Conservation (phyloP, 2,797 vertebrate species). For the Ctenopoma kingsleyae region DNA sequence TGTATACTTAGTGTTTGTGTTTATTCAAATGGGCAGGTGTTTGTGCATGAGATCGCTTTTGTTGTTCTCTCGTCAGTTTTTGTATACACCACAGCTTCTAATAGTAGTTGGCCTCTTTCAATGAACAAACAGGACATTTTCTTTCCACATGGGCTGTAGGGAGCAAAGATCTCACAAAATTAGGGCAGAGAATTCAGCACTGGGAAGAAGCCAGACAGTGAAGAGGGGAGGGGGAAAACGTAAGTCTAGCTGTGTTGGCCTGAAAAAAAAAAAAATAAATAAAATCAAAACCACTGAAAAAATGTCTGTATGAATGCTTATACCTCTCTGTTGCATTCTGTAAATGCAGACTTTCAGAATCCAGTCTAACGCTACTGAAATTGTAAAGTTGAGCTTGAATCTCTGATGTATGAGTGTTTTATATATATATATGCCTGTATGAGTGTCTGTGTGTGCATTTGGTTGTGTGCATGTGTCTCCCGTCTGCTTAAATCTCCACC, state of each 20-base stretch:
- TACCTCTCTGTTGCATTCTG: background rate
- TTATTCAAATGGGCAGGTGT: slow-evolving; percentile 25
- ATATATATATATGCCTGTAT: slow-evolving; percentile 6
- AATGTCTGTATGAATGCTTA: background rate
- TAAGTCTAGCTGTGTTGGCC: slow-evolving; percentile 23
- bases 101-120: slow-evolving; percentile 44
- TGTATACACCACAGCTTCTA: slow-evolving; percentile 28
- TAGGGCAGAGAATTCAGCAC: slow-evolving; percentile 62
- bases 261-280: slow-evolving; percentile 28
- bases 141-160: slow-evolving; percentile 46
- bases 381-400: background rate
- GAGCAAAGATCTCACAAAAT: slow-evolving; percentile 66
- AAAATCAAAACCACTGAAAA: background rate
- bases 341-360: slow-evolving; percentile 29
- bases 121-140: slow-evolving; percentile 55
- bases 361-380: background rate
- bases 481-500: slow-evolving; percentile 77
- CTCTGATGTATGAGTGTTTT: slow-evolving; percentile 29
- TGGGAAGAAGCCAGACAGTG: slow-evolving; percentile 40
- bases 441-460: slow-evolving; percentile 21
- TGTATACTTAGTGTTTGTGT: background rate
- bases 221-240: slow-evolving; percentile 28
- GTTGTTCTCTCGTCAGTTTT: slow-evolving; percentile 28
- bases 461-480: slow-evolving; percentile 50
- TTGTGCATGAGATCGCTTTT: slow-evolving; percentile 21